phyloP scores from a whole-genome alignment of 2,797 vertebrate species.

The Argya squamiceps region DNA sequence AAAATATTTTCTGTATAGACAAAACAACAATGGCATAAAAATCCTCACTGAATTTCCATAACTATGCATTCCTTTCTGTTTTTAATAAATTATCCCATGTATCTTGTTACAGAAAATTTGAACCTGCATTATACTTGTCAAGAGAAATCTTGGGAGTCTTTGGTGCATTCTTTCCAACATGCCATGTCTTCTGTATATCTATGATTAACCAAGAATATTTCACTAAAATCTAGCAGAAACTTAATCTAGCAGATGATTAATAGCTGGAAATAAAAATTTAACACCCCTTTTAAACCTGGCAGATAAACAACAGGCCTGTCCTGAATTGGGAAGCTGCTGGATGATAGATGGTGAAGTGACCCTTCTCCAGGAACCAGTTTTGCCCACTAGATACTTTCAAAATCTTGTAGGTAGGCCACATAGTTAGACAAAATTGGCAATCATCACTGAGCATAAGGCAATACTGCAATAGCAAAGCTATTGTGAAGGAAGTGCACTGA shows the following conservation, averaged over 20 bases:
- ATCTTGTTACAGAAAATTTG: constrained; percentile 13
- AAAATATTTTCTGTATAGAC: constrained; percentile 17
- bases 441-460: not conserved
- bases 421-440: not conserved
- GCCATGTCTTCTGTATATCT: not conserved
- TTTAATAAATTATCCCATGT: not conserved
- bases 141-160: not conserved
- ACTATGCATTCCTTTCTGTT: constrained; percentile 23
- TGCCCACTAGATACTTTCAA: not conserved
- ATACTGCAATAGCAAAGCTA: not conserved
- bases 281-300: not conserved
- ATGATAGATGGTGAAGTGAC: not conserved
- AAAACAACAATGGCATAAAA: not conserved
- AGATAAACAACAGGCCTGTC: not conserved
- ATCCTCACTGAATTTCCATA: not conserved
- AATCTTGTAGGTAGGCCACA: not conserved
- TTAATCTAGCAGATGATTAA: not conserved
- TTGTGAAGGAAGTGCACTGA: not conserved
- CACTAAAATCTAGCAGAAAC: not conserved
- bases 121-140: not conserved
- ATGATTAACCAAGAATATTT: not conserved
- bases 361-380: not conserved
- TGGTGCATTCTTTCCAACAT: not conserved
- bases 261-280: not conserved
- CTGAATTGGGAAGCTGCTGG: not conserved